phyloP scores from a whole-genome alignment of 2,888 invertebrate species.

The Podabrus alpinus region DNA sequence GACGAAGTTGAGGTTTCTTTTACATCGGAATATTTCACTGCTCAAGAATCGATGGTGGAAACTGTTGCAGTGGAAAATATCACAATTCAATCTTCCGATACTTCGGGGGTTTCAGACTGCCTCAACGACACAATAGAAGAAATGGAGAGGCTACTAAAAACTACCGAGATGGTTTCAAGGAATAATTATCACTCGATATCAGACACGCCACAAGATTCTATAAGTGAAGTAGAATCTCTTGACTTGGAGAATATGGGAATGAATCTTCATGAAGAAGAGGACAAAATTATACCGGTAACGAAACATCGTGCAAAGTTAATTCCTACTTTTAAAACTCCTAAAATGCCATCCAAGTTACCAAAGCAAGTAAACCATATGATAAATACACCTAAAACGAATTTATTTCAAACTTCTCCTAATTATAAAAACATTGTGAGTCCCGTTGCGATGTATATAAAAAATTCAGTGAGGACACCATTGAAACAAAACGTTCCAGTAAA shows the following conservation, averaged over 20 bases:
- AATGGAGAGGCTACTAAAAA: not conserved
- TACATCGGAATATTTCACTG: not conserved
- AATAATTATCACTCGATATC: not conserved
- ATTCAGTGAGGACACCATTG: not conserved
- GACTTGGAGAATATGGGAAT: not conserved
- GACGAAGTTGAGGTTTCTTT: not conserved
- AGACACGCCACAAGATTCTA: not conserved
- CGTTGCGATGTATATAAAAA: not conserved
- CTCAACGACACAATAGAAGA: not conserved
- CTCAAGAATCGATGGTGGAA: not conserved
- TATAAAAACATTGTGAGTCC: not conserved
- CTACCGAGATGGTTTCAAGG: not conserved
- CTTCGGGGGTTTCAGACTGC: not conserved
- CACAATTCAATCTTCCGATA: not conserved
- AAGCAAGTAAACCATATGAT: not conserved
- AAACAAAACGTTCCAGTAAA: not conserved
- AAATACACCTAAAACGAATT: not conserved
- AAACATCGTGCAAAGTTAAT: not conserved
- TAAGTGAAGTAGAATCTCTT: not conserved
- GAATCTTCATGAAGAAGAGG: not conserved
- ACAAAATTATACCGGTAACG: not conserved
- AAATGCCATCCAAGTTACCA: not conserved
- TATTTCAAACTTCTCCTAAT: not conserved
- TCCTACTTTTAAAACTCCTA: not conserved
- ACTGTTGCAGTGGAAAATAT: not conserved